Evolutionary conservation across 2,888 invertebrate genomes (phyloP), one percentile per base, ranked within the genome.

Genomic region (Acronicta psi): DNA sequence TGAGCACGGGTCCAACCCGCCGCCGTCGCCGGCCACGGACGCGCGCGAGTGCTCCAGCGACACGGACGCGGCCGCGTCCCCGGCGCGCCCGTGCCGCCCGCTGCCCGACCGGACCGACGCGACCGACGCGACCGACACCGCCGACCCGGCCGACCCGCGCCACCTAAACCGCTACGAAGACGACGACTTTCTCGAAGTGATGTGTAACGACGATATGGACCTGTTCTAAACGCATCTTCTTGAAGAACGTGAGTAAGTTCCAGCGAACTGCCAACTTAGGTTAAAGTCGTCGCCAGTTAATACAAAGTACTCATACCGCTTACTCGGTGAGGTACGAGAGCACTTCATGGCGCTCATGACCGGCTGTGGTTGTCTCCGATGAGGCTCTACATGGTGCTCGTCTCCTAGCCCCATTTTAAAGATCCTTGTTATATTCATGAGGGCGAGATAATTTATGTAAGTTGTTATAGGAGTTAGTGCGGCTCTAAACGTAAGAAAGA

Each of bases 11-110:
- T 95, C 95, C 2, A 97, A 97, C 91, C 97, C 97, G 43, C 97
- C 97, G 11, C 97, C 97, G 6, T 97, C 97, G 23, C 97, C 97
- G 0, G 97, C 96, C 31, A 97, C 96, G 0, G 96, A 96, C 85
- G 95, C 96, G 14, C 95, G 95, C 59, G 96, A 95, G 41, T 94
- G 95, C 79, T 96, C 96, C 69, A 95, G 95, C 56, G 96, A 96
- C 80, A 62, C 57, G 67, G 80, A 17, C 84, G 57, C 66, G 75
- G 68, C 69, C 31, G 43, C 55, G 7, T 54, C 55, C 2, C 53
- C 66, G 52, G 51, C 57, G 37, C 23, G 56, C 56, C 57, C 67
- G 42, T 75, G 50, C 54, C 72, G 66, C 41, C 69, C 57, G n/a
- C 68, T 53, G 73, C 80, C 59, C 83, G 62, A n/a, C 83, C 51